Evolutionary conservation across 2,113 vertebrate genomes (phyloP).

Genomic region (Anas platyrhynchos): DNA sequence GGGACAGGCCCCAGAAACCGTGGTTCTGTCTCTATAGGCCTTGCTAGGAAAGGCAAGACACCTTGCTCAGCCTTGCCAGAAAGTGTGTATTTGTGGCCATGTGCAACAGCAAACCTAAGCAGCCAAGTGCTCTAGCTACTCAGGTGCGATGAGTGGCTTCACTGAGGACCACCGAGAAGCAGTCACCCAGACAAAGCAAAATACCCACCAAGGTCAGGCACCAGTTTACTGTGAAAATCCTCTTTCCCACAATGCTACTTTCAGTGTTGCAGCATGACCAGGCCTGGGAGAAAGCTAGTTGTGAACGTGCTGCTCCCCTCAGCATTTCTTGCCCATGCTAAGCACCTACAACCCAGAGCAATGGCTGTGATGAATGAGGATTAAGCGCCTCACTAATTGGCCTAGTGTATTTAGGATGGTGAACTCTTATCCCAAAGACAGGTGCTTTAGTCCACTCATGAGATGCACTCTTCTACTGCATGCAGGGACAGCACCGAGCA

Average conservation of each 20-base stretch:
- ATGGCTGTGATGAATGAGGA: neutral
- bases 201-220: neutral
- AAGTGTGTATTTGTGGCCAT: neutral
- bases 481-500: neutral
- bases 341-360: neutral
- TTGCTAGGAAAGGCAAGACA: no score
- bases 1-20: neutral
- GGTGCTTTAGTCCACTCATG: neutral
- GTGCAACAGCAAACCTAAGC: neutral
- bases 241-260: neutral
- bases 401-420: neutral
- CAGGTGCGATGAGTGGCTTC: rapidly evolving
- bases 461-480: neutral
- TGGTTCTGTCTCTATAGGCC: no score
- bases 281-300: neutral
- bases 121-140: neutral
- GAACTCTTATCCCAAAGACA: neutral
- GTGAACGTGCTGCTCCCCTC: neutral
- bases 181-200: neutral
- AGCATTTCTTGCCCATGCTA: neutral
- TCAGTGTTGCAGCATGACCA: neutral
- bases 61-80: neutral
- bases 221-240: neutral
- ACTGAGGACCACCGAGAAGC: neutral
- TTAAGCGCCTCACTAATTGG: neutral